These are phyloP conservation scores for Leptopilina myrica DNA, from an alignment of 2,888 invertebrate species.

Conservation along the genomic window DNA sequence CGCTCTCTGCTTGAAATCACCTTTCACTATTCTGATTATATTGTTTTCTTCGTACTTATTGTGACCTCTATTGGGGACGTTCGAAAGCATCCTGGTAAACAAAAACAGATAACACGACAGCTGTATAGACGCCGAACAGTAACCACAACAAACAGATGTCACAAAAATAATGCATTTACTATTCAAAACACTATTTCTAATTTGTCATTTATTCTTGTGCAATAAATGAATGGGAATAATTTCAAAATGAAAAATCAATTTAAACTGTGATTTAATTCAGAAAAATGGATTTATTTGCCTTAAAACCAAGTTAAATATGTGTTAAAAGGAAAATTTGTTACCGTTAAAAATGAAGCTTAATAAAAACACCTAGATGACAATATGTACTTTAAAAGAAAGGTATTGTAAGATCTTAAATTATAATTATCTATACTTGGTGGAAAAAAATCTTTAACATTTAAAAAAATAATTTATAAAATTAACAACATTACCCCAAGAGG, in stretches of 20 bases:
- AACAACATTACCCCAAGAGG: too few relatives aligned
- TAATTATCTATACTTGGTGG: too few relatives aligned
- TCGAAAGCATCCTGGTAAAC: neutral
- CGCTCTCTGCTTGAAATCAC: too few relatives aligned
- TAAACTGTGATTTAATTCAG: neutral
- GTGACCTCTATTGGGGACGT: neutral
- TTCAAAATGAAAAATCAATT: neutral
- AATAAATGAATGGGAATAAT: neutral
- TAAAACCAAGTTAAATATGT: neutral
- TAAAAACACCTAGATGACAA: too few relatives aligned
- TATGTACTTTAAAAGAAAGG: too few relatives aligned
- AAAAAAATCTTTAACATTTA: too few relatives aligned
- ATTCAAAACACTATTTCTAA: conserved; percentile 31
- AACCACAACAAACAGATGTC: conserved; percentile 15
- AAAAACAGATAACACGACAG: conserved; percentile 25
- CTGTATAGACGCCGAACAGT: neutral
- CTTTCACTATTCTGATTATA: too few relatives aligned
- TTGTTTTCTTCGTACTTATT: too few relatives aligned
- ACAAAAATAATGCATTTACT: neutral
- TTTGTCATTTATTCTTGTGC: neutral
- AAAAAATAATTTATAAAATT: too few relatives aligned
- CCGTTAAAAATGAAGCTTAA: too few relatives aligned
- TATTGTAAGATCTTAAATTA: too few relatives aligned
- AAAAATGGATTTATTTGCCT: neutral
- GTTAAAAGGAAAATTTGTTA: too few relatives aligned